Conservation (phyloP, 2,888 invertebrate genomes). For the Callosobruchus maculatus region DNA sequence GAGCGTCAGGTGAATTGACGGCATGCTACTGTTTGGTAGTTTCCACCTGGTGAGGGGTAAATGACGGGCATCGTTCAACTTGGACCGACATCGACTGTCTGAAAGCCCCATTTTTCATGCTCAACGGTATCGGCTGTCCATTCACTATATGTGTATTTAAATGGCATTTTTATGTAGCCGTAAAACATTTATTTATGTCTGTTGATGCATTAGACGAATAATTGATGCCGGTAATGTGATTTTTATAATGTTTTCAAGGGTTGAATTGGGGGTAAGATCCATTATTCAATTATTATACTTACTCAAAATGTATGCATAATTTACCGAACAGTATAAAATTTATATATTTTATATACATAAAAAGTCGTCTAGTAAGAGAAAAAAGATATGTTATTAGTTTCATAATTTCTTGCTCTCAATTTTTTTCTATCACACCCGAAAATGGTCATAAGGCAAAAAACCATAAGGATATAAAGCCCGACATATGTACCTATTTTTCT, state of each 20-base stretch:
- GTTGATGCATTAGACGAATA: neutral
- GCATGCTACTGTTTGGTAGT: constrained; percentile 8
- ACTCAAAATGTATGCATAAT: too few relatives aligned
- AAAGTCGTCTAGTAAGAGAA: too few relatives aligned
- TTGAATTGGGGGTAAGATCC: too few relatives aligned
- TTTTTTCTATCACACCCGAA: too few relatives aligned
- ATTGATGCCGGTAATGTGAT: neutral
- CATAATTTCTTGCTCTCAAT: too few relatives aligned
- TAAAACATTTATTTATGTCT: neutral
- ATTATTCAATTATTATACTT: too few relatives aligned
- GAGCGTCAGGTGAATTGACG: constrained; percentile 8
- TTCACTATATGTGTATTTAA: neutral
- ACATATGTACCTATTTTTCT: too few relatives aligned
- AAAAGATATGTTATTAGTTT: too few relatives aligned
- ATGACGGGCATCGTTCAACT: constrained; percentile 29
- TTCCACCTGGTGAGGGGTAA: constrained; percentile 32
- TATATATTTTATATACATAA: too few relatives aligned
- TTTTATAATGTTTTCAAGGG: neutral
- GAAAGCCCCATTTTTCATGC: neutral
- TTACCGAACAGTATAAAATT: too few relatives aligned
- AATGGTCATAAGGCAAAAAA: too few relatives aligned
- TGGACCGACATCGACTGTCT: constrained; percentile 6
- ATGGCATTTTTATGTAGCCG: neutral
- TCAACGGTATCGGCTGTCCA: neutral
- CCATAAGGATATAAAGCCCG: too few relatives aligned